Conservation (phyloP, 2,888 invertebrate genomes). For the Lottia scabra region DNA sequence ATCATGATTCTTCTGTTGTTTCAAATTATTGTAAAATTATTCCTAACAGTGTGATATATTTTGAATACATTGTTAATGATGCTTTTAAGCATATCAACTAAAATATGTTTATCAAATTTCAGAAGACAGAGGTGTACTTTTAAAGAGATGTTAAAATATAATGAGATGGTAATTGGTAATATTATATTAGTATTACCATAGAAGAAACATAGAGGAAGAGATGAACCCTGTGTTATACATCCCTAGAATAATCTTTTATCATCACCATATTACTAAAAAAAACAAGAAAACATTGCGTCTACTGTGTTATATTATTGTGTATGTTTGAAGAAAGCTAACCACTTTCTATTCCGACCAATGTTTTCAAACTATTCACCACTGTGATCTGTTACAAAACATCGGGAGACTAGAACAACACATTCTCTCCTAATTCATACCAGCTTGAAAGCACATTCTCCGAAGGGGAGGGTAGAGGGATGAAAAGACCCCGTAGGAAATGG, state of each 20-base stretch:
- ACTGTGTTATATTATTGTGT: conserved; percentile 1
- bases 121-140: too few species aligned
- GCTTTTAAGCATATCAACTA: too few species aligned
- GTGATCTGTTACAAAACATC: background rate
- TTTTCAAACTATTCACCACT: too few species aligned
- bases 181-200: background rate
- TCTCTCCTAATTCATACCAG: background rate
- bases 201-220: background rate
- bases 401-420: background rate
- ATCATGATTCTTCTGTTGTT: too few species aligned
- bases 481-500: conserved; percentile 4
- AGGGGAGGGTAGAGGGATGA: background rate
- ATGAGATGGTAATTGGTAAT: background rate
- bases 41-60: too few species aligned
- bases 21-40: too few species aligned
- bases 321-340: background rate
- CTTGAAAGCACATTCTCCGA: conserved; percentile 2
- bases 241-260: background rate
- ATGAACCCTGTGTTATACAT: background rate
- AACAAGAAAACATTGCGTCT: conserved; percentile 3
- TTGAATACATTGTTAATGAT: too few species aligned
- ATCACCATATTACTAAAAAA: background rate
- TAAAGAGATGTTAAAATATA: too few species aligned
- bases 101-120: too few species aligned
- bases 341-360: background rate